phyloP scores from a whole-genome alignment of 2,113 vertebrate species.

The Cyprinodon tularosa region DNA sequence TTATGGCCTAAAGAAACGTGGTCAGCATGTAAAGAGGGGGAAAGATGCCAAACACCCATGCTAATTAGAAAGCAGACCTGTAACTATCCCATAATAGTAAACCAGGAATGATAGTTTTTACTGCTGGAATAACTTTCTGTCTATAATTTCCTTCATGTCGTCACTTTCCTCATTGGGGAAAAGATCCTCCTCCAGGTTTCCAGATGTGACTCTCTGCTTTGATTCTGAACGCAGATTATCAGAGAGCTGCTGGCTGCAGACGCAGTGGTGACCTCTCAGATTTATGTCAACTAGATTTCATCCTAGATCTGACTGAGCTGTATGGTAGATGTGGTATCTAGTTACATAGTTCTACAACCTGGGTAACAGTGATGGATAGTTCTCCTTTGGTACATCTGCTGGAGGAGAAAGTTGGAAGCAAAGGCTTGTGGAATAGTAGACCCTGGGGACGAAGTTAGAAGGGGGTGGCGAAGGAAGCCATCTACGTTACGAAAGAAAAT shows the following conservation, averaged over 20 bases:
- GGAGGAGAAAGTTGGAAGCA: too few species aligned
- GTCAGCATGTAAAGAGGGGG: background rate
- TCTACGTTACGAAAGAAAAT: too few species aligned
- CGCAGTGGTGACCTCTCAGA: too few species aligned
- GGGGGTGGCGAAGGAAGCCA: too few species aligned
- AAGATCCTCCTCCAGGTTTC: constrained; percentile 33
- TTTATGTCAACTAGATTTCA: too few species aligned
- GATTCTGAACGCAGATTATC: background rate
- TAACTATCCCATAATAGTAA: constrained; percentile 8
- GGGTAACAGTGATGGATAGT: too few species aligned
- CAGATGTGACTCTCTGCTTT: constrained; percentile 29
- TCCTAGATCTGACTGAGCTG: too few species aligned
- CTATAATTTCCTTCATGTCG: constrained; percentile 24
- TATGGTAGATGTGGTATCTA: too few species aligned
- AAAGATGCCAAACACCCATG: background rate
- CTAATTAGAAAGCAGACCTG: constrained; percentile 16
- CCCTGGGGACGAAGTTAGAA: too few species aligned
- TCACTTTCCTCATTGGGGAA: constrained; percentile 6
- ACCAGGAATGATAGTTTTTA: constrained; percentile 39
- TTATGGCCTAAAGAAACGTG: constrained; percentile 7
- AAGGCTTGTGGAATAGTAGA: too few species aligned
- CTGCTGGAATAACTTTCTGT: constrained; percentile 17
- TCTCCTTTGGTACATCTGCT: too few species aligned
- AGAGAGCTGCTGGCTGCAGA: background rate
- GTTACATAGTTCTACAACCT: too few species aligned